Conservation (phyloP, 2,888 invertebrate species). For the Apodemia zela region DNA sequence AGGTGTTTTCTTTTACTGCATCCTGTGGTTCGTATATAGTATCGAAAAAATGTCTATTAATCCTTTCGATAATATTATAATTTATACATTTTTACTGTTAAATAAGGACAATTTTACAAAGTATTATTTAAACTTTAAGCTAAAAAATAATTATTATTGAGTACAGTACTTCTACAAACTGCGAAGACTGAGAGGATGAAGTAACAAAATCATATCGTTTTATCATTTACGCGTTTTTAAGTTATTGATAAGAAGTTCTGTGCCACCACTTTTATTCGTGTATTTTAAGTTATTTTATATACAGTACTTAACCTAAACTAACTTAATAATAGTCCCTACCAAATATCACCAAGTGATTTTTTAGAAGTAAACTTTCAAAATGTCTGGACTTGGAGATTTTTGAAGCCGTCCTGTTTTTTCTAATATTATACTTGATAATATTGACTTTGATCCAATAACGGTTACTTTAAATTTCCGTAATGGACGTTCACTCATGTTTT, state of each 20-base stretch:
- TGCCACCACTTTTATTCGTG: conserved; percentile 28
- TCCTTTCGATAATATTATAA: neutral
- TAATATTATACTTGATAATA: neutral
- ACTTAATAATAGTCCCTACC: neutral
- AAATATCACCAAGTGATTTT: conserved; percentile 9
- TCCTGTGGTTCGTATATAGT: neutral
- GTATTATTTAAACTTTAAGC: neutral
- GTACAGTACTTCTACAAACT: conserved; percentile 60
- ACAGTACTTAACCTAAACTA: conserved; percentile 14
- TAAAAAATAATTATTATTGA: conserved; percentile 66
- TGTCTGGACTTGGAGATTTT: neutral
- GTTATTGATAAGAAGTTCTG: conserved; percentile 59
- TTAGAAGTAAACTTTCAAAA: neutral
- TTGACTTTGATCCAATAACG: neutral
- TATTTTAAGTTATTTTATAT: conserved; percentile 17
- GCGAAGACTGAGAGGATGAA: conserved; percentile 77
- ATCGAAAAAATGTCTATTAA: neutral
- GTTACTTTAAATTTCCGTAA: neutral
- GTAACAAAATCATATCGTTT: conserved; percentile 77
- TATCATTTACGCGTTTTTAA: conserved; percentile 67
- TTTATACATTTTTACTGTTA: neutral
- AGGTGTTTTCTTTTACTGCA: neutral
- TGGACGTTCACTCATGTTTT: neutral
- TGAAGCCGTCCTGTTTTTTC: neutral
- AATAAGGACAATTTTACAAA: neutral